Percentiles rank a stretch among this genome's conserved stretches.
phyloP scores from a whole-genome alignment of 2,888 invertebrate genomes.

The Polymixis lichenea region DNA sequence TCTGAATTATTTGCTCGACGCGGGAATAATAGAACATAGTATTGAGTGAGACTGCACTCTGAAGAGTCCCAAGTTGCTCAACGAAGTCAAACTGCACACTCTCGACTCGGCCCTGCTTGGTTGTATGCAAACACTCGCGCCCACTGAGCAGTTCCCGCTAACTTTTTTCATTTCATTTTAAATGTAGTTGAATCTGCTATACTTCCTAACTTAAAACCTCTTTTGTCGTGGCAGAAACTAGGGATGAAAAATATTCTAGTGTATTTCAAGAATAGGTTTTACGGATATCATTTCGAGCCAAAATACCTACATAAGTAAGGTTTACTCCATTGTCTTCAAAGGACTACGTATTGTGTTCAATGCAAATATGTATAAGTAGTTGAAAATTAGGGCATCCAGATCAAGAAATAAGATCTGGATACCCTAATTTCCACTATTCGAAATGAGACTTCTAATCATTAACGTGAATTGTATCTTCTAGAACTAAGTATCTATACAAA shows the following conservation, averaged over 20 bases:
- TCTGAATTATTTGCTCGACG: slow-evolving; percentile 17
- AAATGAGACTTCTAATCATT: too few relatives aligned
- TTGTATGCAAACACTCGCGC: slow-evolving; percentile 76
- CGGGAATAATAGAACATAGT: slow-evolving; percentile 41
- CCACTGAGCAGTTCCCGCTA: slow-evolving; percentile 65
- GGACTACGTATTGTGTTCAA: not conserved
- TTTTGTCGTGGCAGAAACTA: slow-evolving; percentile 36
- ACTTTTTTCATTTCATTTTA: slow-evolving; percentile 82
- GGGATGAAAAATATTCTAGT: slow-evolving; percentile 26
- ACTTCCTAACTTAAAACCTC: slow-evolving; percentile 51
- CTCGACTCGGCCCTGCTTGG: slow-evolving; percentile 69
- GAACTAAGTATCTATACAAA: too few relatives aligned
- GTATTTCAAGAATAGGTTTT: not conserved
- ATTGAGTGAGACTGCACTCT: slow-evolving; percentile 60
- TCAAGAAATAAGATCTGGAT: too few relatives aligned
- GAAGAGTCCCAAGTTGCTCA: slow-evolving; percentile 70
- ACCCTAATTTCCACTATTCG: too few relatives aligned
- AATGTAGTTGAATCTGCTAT: slow-evolving; percentile 62
- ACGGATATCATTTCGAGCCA: not conserved
- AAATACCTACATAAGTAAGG: not conserved
- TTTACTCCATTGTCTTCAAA: not conserved
- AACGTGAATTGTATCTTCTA: too few relatives aligned
- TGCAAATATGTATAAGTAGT: too few relatives aligned
- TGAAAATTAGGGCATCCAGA: too few relatives aligned
- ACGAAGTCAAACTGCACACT: slow-evolving; percentile 72